Evolutionary conservation across 2,888 invertebrate species (phyloP).

Genomic region (Zaprionus bogoriensis): DNA sequence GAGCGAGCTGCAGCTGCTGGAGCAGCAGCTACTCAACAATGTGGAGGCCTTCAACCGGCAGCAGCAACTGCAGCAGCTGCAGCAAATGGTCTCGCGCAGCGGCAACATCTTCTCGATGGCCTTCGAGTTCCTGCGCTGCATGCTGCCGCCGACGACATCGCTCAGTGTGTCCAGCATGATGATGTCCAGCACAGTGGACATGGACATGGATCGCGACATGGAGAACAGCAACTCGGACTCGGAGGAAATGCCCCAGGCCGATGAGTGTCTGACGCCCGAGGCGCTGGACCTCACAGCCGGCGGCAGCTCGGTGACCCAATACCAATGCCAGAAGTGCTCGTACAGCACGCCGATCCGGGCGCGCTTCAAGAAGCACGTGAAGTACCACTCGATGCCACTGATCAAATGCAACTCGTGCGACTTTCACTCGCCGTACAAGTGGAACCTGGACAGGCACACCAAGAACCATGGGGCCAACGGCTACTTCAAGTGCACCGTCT

Average conservation of each 20-base stretch:
- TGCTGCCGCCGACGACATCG: constrained; percentile 48
- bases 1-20: constrained; percentile 80
- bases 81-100: constrained; percentile 33
- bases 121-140: constrained; percentile 66
- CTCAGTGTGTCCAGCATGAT: neutral
- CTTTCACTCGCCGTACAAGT: constrained; percentile 95
- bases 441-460: constrained; percentile 97
- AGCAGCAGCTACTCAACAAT: constrained; percentile 69
- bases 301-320: constrained; percentile 82
- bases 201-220: constrained; percentile 39
- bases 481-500: constrained; percentile 91
- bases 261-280: constrained; percentile 21
- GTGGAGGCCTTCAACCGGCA: constrained; percentile 69
- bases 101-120: constrained; percentile 76
- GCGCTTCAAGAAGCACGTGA: constrained; percentile 95
- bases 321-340: constrained; percentile 93
- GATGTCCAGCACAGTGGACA: neutral
- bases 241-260: constrained; percentile 6
- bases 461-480: constrained; percentile 94
- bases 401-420: constrained; percentile 96
- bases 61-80: constrained; percentile 68
- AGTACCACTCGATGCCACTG: constrained; percentile 96
- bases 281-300: constrained; percentile 27
- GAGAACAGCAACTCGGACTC: constrained; percentile 60
- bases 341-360: constrained; percentile 95